These are phyloP conservation scores for Megamerina dolium DNA, from an alignment of 2,888 invertebrate genomes.

Conservation along the genomic window DNA sequence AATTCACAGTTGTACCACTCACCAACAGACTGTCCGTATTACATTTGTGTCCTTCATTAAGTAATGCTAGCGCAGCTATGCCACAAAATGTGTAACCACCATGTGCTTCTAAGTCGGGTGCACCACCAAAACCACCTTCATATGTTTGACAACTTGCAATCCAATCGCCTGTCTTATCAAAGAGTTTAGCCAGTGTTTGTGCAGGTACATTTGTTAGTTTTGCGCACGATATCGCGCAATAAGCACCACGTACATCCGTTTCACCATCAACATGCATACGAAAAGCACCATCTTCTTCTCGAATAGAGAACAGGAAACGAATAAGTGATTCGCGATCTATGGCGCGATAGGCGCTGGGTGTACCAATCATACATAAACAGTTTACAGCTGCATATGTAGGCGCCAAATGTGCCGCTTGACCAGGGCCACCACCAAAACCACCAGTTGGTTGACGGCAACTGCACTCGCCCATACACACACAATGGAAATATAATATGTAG, in stretches of 20 bases:
- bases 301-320: slow-evolving; percentile 71
- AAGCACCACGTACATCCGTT: slow-evolving; percentile 90
- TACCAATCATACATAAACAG: slow-evolving; percentile 83
- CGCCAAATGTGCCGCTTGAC: slow-evolving; percentile 88
- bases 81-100: slow-evolving; percentile 99
- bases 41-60: slow-evolving; percentile 51
- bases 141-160: slow-evolving; percentile 93
- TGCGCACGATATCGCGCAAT: slow-evolving; percentile 90
- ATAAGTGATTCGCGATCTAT: slow-evolving; percentile 69
- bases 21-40: slow-evolving; percentile 57
- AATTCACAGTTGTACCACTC: too few species aligned
- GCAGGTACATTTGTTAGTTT: slow-evolving; percentile 64
- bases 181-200: slow-evolving; percentile 67
- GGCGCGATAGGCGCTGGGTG: slow-evolving; percentile 77
- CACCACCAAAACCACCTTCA: slow-evolving; percentile 96
- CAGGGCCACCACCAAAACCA: slow-evolving; percentile 92
- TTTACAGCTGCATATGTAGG: slow-evolving; percentile 97
- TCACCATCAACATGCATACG: slow-evolving; percentile 89
- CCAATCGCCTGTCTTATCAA: slow-evolving; percentile 87
- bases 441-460: slow-evolving; percentile 54
- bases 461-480: not conserved
- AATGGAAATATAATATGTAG: slow-evolving; percentile 3
- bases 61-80: slow-evolving; percentile 77
- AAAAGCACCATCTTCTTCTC: slow-evolving; percentile 83
- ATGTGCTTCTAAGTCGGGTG: slow-evolving; percentile 93